Evolutionary conservation across 1,140 invertebrate genomes (phyloP).

Genomic region (Drosophila repleta): DNA sequence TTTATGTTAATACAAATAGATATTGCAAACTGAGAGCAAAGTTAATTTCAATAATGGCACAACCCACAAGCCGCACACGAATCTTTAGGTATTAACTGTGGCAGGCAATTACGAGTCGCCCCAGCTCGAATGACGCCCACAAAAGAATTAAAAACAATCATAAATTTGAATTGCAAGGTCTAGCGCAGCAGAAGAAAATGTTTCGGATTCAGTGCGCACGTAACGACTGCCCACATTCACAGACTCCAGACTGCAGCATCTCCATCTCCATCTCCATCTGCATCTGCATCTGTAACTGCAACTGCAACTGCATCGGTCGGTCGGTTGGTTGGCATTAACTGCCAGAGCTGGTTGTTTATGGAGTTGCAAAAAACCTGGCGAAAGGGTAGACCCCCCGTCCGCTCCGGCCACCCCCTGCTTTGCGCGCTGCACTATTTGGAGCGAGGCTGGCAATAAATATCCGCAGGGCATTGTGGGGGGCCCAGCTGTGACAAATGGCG

Average conservation of each 20-base stretch:
- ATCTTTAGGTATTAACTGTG: neutral
- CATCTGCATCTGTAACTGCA: conserved; percentile 6
- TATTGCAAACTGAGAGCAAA: neutral
- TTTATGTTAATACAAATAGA: conserved; percentile 1
- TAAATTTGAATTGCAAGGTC: conserved; percentile 42
- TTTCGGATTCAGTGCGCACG: conserved; percentile 28
- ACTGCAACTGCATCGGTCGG: conserved; percentile 10
- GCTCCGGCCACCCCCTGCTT: neutral
- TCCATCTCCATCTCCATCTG: conserved; percentile 5
- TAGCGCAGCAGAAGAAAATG: neutral
- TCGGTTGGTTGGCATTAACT: conserved; percentile 21
- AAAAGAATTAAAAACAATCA: conserved; percentile 47
- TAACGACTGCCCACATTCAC: conserved; percentile 21
- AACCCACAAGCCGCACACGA: neutral
- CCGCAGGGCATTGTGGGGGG: conserved; percentile 18
- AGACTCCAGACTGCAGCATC: neutral
- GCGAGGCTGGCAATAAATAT: conserved; percentile 44
- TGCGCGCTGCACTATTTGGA: conserved; percentile 23
- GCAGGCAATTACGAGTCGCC: conserved; percentile 30
- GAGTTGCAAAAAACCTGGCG: conserved; percentile 22
- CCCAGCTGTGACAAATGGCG: conserved; percentile 44
- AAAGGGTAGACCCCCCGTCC: conserved; percentile 23
- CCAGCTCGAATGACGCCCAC: conserved; percentile 30
- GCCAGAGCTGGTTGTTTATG: conserved; percentile 38
- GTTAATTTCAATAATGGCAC: conserved; percentile 4